Evolutionary conservation across 1,140 invertebrate species (phyloP).

Genomic region (Zaprionus nigranus): DNA sequence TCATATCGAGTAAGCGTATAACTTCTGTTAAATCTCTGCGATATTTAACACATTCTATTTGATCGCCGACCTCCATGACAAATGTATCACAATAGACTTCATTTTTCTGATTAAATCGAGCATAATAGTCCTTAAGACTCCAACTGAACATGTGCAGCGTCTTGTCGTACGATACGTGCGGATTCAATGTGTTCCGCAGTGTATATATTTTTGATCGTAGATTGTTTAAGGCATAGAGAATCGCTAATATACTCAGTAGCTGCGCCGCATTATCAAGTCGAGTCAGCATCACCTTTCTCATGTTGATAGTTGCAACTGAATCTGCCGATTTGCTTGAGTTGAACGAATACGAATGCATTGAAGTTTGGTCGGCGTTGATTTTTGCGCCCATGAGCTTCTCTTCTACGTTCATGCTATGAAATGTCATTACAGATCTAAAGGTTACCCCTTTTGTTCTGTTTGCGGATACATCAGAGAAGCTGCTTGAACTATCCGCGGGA

Average conservation of each 20-base stretch:
- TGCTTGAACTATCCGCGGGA: not conserved
- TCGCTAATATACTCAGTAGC: slow-evolving; percentile 26
- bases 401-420: too few relatives aligned
- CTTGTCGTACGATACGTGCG: not conserved
- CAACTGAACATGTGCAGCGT: slow-evolving; percentile 45
- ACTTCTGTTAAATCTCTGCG: slow-evolving; percentile 51
- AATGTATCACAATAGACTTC: slow-evolving; percentile 48
- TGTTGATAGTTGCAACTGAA: not conserved
- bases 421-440: too few relatives aligned
- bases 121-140: slow-evolving; percentile 47
- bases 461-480: not conserved
- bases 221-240: slow-evolving; percentile 26
- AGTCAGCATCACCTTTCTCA: slow-evolving; percentile 26
- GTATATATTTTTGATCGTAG: slow-evolving; percentile 22
- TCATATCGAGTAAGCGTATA: slow-evolving; percentile 27
- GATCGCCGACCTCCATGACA: slow-evolving; percentile 12
- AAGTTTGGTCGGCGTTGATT: too few relatives aligned
- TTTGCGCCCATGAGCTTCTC: too few relatives aligned
- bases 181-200: slow-evolving; percentile 22
- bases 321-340: not conserved
- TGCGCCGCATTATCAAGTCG: slow-evolving; percentile 34
- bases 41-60: slow-evolving; percentile 49
- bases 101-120: slow-evolving; percentile 39
- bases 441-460: too few relatives aligned
- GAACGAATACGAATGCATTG: too few relatives aligned